Evolutionary conservation across 2,113 vertebrate genomes (phyloP), one percentile per base, ranked within the genome.

Genomic region (Rattus rattus): DNA sequence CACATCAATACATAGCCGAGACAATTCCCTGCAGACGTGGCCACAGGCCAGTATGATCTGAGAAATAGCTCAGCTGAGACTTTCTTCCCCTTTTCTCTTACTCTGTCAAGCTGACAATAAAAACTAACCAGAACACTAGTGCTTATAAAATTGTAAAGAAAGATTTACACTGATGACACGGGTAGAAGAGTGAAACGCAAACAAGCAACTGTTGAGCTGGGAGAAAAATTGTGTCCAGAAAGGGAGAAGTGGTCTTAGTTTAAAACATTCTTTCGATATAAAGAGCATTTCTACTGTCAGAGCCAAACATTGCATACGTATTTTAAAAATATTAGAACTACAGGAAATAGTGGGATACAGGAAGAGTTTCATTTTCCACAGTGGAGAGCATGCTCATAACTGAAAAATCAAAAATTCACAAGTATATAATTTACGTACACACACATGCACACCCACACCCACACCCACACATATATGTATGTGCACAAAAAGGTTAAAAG

Each of bases 371-470:
- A 19, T 54, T 77, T 73, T 86, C n/a, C 9, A 33, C 4, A 56
- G 22, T 36, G 11, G 65, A 52, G 96, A 90, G 30, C 28, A 43
- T 17, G 11, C 30, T 6, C 4, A 7, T 73, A 56, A 69, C 19
- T 52, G 61, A 93, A 93, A 97, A n/a, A 39, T 36, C 33, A 73
- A 54, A 92, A 83, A 36, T 9, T 49, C 26, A n/a, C 19, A 67
- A 43, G 24, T 28, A 8, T n/a, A 24, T 22, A 47, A 70, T 67
- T 63, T 69, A 83, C n/a, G 65, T 24, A 85, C 8, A 65, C n/a
- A 65, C 20, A 84, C 13, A 56, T 19, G 28, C n/a, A 24, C 36
- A n/a, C 8, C 20, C 72, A 73, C 72, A 83, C 12, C 28, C 36
- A 56, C 5, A 39, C 47, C 24, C 3, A n/a, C 43, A 33, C 13